These are phyloP conservation scores for Sinopyrophorus schimmeli DNA, from an alignment of 2,888 invertebrate genomes.

Conservation along the genomic window DNA sequence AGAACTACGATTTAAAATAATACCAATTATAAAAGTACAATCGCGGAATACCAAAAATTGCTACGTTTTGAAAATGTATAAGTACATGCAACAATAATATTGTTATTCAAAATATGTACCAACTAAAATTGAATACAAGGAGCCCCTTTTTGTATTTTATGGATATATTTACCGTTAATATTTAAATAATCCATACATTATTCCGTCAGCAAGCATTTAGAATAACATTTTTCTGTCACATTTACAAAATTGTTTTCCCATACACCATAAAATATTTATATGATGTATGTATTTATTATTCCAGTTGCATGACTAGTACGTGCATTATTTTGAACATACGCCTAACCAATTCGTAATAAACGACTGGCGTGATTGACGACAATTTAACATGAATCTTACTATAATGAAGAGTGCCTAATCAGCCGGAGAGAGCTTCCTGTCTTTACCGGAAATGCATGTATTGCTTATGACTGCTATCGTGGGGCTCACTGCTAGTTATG, in stretches of 20 bases:
- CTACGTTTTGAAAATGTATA: too few relatives aligned
- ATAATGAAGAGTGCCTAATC: conserved; percentile 53
- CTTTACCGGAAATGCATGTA: conserved; percentile 45
- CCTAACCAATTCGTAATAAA: conserved; percentile 50
- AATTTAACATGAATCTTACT: conserved; percentile 44
- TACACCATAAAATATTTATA: conserved; percentile 49
- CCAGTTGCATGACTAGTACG: conserved; percentile 43
- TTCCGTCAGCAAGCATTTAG: conserved; percentile 45
- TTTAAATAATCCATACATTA: conserved; percentile 50
- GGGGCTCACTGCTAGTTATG: conserved; percentile 31
- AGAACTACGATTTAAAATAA: too few relatives aligned
- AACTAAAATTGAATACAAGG: not conserved
- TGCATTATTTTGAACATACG: conserved; percentile 48
- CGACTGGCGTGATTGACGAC: conserved; percentile 50
- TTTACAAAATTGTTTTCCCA: conserved; percentile 51
- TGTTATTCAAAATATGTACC: not conserved
- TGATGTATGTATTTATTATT: conserved; percentile 46
- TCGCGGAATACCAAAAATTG: too few relatives aligned
- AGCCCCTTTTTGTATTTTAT: conserved; percentile 16
- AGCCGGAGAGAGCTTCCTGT: conserved; percentile 50
- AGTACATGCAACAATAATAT: too few relatives aligned
- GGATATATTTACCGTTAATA: conserved; percentile 42
- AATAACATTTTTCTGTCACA: conserved; percentile 48
- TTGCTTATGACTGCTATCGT: conserved; percentile 45
- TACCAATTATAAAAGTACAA: too few relatives aligned